These are phyloP conservation scores for Diadumene lineata DNA, from an alignment of 92 coral and sea anemone species.

Conservation along the genomic window DNA sequence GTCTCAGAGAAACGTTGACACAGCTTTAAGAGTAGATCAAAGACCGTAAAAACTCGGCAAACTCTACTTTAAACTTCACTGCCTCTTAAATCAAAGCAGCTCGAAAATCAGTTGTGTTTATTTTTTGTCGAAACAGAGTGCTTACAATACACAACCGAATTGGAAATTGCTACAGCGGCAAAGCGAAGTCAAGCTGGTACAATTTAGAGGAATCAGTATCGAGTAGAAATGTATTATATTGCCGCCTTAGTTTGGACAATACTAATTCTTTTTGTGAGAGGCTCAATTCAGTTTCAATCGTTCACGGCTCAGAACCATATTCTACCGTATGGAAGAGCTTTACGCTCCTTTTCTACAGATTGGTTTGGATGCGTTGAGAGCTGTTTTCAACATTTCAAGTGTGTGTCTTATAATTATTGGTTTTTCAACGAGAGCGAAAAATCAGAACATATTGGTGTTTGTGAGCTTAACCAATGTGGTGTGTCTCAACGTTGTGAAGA, in stretches of 20 bases:
- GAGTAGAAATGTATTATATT: background rate
- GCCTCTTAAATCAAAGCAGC: background rate
- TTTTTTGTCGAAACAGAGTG: too few relatives aligned
- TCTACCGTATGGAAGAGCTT: background rate
- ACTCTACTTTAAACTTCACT: background rate
- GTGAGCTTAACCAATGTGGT: conserved; percentile 3
- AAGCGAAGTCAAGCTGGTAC: too few relatives aligned
- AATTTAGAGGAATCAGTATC: too few relatives aligned
- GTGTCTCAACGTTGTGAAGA: background rate
- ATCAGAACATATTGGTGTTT: background rate
- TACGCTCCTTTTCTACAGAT: background rate
- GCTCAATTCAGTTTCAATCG: background rate
- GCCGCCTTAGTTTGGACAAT: background rate
- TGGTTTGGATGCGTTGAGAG: conserved; percentile 14
- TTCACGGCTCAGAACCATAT: background rate
- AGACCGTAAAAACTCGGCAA: background rate
- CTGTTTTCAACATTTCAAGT: background rate
- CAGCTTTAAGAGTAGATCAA: background rate
- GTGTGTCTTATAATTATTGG: conserved; percentile 9
- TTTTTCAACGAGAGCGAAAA: background rate
- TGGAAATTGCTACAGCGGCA: background rate
- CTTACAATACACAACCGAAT: background rate
- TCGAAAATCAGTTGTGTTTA: too few relatives aligned
- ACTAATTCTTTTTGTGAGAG: background rate
- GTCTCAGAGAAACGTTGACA: background rate